Evolutionary conservation across 2,888 invertebrate species (phyloP).

Genomic region (Limnephilus marmoratus): DNA sequence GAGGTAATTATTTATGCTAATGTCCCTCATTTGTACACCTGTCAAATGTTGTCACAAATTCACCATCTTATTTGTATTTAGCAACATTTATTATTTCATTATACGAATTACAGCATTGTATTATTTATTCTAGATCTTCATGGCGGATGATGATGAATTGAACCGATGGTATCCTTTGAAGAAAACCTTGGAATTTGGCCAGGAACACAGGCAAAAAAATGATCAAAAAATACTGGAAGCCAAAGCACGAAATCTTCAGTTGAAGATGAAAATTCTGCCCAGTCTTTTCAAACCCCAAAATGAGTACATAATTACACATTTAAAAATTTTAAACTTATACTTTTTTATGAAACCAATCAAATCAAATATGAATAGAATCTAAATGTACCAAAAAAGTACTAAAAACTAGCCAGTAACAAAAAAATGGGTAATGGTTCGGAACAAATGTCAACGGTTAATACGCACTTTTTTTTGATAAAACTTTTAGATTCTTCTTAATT

Average conservation of each 20-base stretch:
- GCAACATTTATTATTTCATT: not conserved
- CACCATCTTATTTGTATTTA: not conserved
- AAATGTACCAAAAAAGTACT: too few relatives aligned
- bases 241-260: constrained; percentile 83
- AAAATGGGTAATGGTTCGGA: too few relatives aligned
- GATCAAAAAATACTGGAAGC: constrained; percentile 87
- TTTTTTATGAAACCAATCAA: not conserved
- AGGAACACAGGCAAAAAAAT: constrained; percentile 86
- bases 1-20: constrained; percentile 81
- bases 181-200: constrained; percentile 87
- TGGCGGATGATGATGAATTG: constrained; percentile 94
- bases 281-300: constrained; percentile 82
- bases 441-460: too few relatives aligned
- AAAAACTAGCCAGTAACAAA: not conserved
- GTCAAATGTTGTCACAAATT: not conserved
- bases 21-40: not conserved
- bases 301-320: constrained; percentile 67
- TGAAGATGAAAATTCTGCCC: constrained; percentile 88
- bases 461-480: too few relatives aligned
- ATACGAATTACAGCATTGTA: constrained; percentile 31
- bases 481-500: too few relatives aligned
- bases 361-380: not conserved
- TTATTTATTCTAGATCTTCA: constrained; percentile 83
- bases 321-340: not conserved
- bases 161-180: constrained; percentile 97